These are phyloP conservation scores for Muraenolepis orangiensis DNA, from an alignment of 2,797 vertebrate species.

Conservation along the genomic window DNA sequence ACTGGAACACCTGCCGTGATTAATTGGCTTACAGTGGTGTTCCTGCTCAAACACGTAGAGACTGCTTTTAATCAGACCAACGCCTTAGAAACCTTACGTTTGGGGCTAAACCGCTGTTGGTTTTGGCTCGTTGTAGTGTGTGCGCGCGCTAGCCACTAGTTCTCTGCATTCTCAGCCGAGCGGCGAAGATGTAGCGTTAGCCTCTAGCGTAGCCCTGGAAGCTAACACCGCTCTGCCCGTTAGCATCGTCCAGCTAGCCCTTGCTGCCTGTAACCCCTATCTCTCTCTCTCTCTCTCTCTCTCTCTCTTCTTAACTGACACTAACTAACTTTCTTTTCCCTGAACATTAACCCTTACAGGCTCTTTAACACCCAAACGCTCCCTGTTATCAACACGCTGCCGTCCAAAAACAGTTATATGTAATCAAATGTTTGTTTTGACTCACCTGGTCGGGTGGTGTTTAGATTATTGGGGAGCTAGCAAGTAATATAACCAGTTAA, in stretches of 20 bases:
- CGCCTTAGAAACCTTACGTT: background rate
- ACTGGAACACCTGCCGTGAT: background rate
- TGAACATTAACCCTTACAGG: slow-evolving; percentile 35
- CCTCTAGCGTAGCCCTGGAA: background rate
- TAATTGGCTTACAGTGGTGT: background rate
- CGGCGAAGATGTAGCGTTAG: background rate
- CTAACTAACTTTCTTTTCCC: slow-evolving; percentile 55
- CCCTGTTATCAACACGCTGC: background rate
- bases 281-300: slow-evolving; percentile 2
- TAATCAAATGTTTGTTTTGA: background rate
- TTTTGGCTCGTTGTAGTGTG: background rate
- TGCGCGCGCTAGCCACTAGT: background rate
- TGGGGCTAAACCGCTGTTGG: background rate
- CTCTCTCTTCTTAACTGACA: slow-evolving; percentile 50
- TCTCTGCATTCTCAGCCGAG: background rate
- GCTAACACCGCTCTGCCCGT: background rate
- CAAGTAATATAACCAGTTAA: background rate
- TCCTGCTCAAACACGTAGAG: background rate
- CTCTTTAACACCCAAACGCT: background rate
- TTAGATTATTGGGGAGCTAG: background rate
- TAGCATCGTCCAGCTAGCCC: background rate
- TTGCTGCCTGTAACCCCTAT: background rate
- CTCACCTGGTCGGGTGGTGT: background rate
- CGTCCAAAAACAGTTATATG: background rate
- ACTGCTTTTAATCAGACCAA: background rate